Evolutionary conservation across 2,888 invertebrate genomes (phyloP), one percentile per base, ranked within the genome.

Genomic region (Graphium colonna): DNA sequence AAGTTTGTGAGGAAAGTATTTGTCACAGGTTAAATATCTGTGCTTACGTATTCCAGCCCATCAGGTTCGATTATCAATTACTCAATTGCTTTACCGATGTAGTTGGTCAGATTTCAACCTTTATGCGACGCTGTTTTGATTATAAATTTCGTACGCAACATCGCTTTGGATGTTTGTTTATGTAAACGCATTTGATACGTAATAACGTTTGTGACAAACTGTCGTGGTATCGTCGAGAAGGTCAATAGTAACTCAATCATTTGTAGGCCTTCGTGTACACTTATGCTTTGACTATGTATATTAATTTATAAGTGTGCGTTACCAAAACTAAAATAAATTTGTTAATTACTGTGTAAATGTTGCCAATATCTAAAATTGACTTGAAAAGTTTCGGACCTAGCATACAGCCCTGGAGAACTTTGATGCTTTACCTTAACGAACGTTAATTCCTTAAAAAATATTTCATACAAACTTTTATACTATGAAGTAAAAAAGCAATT

Each of bases 91-190:
- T 12, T 36, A 41, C 13, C 10, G 21, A 12, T 3, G 41, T 21
- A 18, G 18, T 18, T 17, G 18, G 41, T 18, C 12, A 21, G 10
- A 41, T 7, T 3, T 12, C 10, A 41, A 41, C 49, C 28, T 49
- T 49, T 41, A 28, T 31, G 28, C 40, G 40, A 49, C 49, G 41
- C n/a, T 49, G 49, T 49, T 41, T 49, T 49, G 41, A 49, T 49
- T 28, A 49, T 49, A 41, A 41, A 49, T 13, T 49, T 9, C 3
- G 38, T 39, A 31, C 41, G 17, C 31, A 15, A 17, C 28, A 28
- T 31, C 49, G 18, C 39, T 33, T 33, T 3, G 33, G 10, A 9
- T 49, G 31, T 28, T n/a, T 48, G 40, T 48, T 48, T 48, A 28
- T 48, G 28, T 48, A 7, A 17, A 48, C 10, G 17, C 40, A 41